Conservation (phyloP, 1,140 invertebrate species). For the Drosophila quadrilineata region DNA sequence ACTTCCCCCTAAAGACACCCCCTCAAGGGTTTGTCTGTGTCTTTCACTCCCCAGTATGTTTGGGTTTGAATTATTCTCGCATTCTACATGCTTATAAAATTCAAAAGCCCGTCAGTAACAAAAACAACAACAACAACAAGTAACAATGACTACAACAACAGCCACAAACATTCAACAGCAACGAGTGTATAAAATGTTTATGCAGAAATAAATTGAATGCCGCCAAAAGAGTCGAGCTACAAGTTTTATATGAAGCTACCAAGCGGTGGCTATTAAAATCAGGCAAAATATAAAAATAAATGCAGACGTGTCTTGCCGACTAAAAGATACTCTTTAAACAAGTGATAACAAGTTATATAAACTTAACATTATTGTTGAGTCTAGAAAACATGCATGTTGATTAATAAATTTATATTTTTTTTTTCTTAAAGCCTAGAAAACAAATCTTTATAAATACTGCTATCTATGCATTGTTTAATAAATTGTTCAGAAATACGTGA, state of each 20-base stretch:
- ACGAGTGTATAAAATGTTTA: slow-evolving; percentile 65
- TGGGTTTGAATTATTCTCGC: slow-evolving; percentile 40
- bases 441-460: no score
- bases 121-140: slow-evolving; percentile 22
- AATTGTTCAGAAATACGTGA: no score
- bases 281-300: slow-evolving; percentile 25
- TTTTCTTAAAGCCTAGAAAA: no score
- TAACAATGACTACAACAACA: slow-evolving; percentile 23
- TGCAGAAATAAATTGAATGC: slow-evolving; percentile 72
- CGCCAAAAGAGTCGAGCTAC: slow-evolving; percentile 23
- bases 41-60: slow-evolving; percentile 18
- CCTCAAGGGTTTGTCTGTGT: slow-evolving; percentile 12
- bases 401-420: no score
- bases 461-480: no score
- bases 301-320: not conserved
- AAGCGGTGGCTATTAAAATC: slow-evolving; percentile 56
- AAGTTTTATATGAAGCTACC: not conserved
- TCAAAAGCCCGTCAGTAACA: slow-evolving; percentile 46
- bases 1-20: no score
- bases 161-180: slow-evolving; percentile 25
- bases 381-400: no score
- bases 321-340: not conserved
- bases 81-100: slow-evolving; percentile 50
- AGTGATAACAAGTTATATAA: not conserved
- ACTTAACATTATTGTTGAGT: no score